phyloP scores from a whole-genome alignment of 2,888 invertebrate genomes.

The Hemithea aestivaria region DNA sequence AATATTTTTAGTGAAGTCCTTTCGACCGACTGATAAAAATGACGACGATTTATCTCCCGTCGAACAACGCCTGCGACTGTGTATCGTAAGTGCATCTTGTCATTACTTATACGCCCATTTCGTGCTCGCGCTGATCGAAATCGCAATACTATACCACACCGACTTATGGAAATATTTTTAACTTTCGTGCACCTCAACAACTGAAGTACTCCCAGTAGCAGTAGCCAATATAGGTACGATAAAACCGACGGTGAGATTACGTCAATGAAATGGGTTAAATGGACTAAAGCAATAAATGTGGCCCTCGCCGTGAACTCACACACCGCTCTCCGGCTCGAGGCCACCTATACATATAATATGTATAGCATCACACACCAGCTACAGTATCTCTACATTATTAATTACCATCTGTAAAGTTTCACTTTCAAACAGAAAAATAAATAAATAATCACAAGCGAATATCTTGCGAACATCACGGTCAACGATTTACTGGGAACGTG shows the following conservation, averaged over 20 bases:
- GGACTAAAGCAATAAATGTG: slow-evolving; percentile 63
- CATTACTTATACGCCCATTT: slow-evolving; percentile 14
- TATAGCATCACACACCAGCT: slow-evolving; percentile 13
- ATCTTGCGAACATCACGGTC: slow-evolving; percentile 11
- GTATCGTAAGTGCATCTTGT: slow-evolving; percentile 15
- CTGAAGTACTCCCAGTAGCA: neutral
- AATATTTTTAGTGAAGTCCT: slow-evolving; percentile 4
- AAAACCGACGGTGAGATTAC: slow-evolving; percentile 52
- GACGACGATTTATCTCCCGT: slow-evolving; percentile 7
- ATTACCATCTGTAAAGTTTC: slow-evolving; percentile 35
- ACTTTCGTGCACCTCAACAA: slow-evolving; percentile 8
- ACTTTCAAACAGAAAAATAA: slow-evolving; percentile 29
- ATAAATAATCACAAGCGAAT: slow-evolving; percentile 23
- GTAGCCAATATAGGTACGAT: slow-evolving; percentile 25
- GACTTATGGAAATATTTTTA: neutral
- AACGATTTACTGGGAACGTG: slow-evolving; percentile 14
- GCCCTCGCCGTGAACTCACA: slow-evolving; percentile 69
- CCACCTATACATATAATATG: slow-evolving; percentile 26
- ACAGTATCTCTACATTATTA: slow-evolving; percentile 33
- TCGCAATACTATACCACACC: slow-evolving; percentile 1
- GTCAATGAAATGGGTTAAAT: slow-evolving; percentile 70
- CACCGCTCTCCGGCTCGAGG: slow-evolving; percentile 54
- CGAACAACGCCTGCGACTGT: slow-evolving; percentile 13
- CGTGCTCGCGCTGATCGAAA: slow-evolving; percentile 6
- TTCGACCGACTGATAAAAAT: slow-evolving; percentile 7